Percentiles rank a stretch among this genome's conserved stretches.
These are phyloP conservation scores for Unio pictorum DNA, from an alignment of 2,888 invertebrate species.

Conservation along the genomic window DNA sequence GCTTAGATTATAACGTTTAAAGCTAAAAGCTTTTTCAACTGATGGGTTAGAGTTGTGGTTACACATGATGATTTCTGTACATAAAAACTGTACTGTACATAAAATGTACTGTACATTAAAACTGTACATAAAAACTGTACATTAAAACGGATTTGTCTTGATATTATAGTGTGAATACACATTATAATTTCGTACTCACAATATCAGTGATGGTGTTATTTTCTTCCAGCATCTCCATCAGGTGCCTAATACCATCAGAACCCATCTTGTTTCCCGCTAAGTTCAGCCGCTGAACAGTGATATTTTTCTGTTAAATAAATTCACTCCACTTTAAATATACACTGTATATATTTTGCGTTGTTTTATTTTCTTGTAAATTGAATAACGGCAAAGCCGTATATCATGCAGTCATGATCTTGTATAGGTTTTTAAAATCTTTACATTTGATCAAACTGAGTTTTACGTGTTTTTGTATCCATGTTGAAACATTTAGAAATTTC, in stretches of 20 bases:
- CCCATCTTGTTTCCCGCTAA: slow-evolving; percentile 53
- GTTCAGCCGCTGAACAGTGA: slow-evolving; percentile 42
- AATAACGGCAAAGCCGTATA: too few relatives aligned
- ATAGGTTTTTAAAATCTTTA: too few relatives aligned
- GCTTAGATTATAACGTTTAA: too few relatives aligned
- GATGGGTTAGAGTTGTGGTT: too few relatives aligned
- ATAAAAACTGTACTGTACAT: background rate
- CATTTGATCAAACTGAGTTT: too few relatives aligned
- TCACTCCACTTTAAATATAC: background rate
- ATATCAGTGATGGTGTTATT: slow-evolving; percentile 47
- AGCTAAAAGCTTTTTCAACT: too few relatives aligned
- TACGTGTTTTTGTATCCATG: too few relatives aligned
- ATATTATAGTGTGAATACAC: background rate
- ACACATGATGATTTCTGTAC: background rate
- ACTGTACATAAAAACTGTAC: background rate
- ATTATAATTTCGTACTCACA: slow-evolving; percentile 35
- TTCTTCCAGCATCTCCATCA: slow-evolving; percentile 49
- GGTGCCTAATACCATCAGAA: slow-evolving; percentile 39
- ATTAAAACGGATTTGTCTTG: background rate
- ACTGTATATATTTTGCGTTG: too few relatives aligned
- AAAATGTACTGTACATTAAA: background rate
- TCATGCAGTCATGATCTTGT: too few relatives aligned
- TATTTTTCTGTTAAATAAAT: slow-evolving; percentile 46
- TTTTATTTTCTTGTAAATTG: too few relatives aligned
- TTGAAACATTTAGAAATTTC: too few relatives aligned